Base-by-base conservation (phyloP, 2,888 invertebrate species). In the Scaptomyza tumidula region DNA sequence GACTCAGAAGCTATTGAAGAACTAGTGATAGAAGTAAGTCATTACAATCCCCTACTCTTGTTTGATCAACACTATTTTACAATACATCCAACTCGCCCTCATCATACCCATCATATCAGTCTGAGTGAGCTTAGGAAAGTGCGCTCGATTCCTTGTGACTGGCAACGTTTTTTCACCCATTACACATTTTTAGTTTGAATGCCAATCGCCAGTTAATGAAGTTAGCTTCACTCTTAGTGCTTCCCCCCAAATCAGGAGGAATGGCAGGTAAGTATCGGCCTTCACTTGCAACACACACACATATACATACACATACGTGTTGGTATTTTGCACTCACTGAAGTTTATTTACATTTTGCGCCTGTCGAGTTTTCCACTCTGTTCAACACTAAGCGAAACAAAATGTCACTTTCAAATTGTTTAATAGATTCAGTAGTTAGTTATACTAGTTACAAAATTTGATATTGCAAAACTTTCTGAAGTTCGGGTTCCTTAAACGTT, bases 141-240 rank as follows among this genome's bases (percentile, higher is more conserved):
- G 29, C 7, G 7, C 29, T 29, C 29, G 6, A 29, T 29, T 29
- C 29, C 7, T 7, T 29, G 29, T 29, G 29, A 29, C 5, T 29
- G 39, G 54, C 80, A 72, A n/a, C 48, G n/a, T 31, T 3, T 31
- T 24, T n/a, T 14, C 48, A 35, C 29, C 41, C 44, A 49, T 27
- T 41, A 24, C 9, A 2, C 39, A 39, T 41, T 41, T 41, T 41
- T 16, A 14, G 16, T 35, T 29, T 58, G 33, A 57, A 44, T 27
- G 57, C 16, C 77, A 76, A 74, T 67, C 67, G 71, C 6, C 58
- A 67, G 74, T 62, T 76, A 81, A 85, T 81, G 87, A 83, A 86
- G 85, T 79, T 76, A 50, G 63, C 66, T 66, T 43, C 72, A 80
- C 63, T 78, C 75, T 68, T 86, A 79, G 79, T 66, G 87, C 85